phyloP scores from a whole-genome alignment of 2,113 vertebrate genomes.

The Leucoraja erinaceus region DNA sequence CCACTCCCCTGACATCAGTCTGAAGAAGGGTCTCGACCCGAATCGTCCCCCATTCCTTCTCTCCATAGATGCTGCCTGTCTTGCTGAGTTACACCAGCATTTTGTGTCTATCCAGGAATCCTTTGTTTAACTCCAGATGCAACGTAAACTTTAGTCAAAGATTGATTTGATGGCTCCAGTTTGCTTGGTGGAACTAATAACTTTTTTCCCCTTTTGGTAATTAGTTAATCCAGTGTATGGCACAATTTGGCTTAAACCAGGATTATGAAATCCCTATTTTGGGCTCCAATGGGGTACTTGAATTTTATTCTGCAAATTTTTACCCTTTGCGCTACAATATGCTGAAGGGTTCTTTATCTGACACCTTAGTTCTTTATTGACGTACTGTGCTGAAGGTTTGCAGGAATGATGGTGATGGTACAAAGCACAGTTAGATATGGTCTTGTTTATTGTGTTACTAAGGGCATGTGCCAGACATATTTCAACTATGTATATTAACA shows the following conservation, averaged over 20 bases:
- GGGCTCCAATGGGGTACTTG: not conserved
- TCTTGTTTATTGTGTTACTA: not conserved
- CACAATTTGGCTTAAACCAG: not conserved
- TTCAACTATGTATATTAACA: not conserved
- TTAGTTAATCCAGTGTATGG: constrained; percentile 1
- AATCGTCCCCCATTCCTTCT: too few species aligned
- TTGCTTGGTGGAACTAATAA: not conserved
- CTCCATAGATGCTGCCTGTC: too few species aligned
- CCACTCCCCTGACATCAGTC: too few species aligned
- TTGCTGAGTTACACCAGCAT: too few species aligned
- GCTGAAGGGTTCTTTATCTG: constrained; percentile 5
- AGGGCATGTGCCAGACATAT: not conserved
- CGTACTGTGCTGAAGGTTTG: not conserved
- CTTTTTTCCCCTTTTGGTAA: not conserved
- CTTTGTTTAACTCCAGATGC: not conserved
- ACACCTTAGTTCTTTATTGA: not conserved
- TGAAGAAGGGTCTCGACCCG: too few species aligned
- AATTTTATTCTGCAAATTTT: not conserved
- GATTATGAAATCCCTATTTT: not conserved
- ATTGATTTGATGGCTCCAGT: constrained; percentile 12
- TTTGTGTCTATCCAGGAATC: not conserved
- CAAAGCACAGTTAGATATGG: not conserved
- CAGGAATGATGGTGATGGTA: not conserved
- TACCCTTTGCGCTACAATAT: not conserved
- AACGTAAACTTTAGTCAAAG: not conserved